A percentile compares a stretch with the other conserved stretches of the same genome.
Conservation (phyloP, 1,140 invertebrate genomes). For the Cyrtorhinus lividipennis region DNA sequence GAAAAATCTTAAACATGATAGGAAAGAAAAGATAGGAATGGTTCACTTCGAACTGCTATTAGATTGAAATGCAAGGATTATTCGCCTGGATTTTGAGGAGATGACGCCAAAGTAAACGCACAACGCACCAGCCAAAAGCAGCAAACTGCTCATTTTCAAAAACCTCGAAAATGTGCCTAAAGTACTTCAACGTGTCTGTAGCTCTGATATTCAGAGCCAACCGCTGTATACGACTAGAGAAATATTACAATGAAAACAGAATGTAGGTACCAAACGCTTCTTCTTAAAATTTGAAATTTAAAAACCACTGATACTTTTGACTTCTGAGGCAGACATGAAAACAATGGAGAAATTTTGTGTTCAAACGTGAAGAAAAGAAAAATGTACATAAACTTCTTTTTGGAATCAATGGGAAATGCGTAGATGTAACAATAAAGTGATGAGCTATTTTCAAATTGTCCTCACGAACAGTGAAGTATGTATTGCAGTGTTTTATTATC, state of each 20-base stretch:
- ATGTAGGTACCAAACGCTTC: no score
- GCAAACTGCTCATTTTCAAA: background rate
- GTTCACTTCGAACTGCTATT: constrained; percentile 82
- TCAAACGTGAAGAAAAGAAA: background rate
- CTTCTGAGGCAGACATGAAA: no score
- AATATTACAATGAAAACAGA: no score
- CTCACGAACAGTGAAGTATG: no score
- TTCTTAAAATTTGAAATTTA: no score
- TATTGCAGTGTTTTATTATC: no score
- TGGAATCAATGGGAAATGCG: background rate
- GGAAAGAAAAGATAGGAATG: constrained; percentile 60
- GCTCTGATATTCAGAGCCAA: constrained; percentile 18
- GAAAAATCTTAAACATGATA: constrained; percentile 64
- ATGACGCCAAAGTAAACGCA: background rate
- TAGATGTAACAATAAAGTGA: background rate
- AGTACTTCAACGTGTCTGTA: background rate
- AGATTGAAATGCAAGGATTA: no score
- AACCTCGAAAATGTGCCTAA: background rate
- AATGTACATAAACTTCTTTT: background rate
- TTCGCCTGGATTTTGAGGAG: no score
- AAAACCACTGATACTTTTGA: no score
- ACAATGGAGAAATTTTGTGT: background rate
- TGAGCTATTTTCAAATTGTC: background rate
- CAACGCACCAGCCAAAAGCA: background rate
- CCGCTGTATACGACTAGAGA: background rate